Evolutionary conservation across 2,888 invertebrate genomes (phyloP).

Genomic region (Eupithecia pulchellata): DNA sequence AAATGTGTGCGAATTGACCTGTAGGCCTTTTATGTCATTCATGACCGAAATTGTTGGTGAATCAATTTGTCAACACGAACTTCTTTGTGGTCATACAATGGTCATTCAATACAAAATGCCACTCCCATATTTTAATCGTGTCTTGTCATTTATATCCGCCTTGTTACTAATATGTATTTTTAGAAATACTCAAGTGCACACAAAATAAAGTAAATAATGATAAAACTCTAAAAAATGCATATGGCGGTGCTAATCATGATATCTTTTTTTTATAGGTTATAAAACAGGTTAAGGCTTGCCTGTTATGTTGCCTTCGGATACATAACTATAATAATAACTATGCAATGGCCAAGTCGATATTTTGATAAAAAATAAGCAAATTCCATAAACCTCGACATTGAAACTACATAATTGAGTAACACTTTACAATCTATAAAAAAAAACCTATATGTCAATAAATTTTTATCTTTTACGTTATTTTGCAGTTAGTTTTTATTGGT

Average conservation of each 20-base stretch:
- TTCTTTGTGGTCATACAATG: slow-evolving; percentile 10
- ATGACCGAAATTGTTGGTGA: slow-evolving; percentile 14
- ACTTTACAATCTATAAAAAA: slow-evolving; percentile 18
- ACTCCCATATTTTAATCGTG: not conserved
- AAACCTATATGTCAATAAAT: slow-evolving; percentile 7
- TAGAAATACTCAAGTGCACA: not conserved
- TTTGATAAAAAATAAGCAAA: slow-evolving; percentile 9
- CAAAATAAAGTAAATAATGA: not conserved
- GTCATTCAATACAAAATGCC: not conserved
- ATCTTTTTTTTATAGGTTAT: not conserved
- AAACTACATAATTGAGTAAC: slow-evolving; percentile 22
- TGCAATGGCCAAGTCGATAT: not conserved
- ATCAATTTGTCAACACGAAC: slow-evolving; percentile 18
- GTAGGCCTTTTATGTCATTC: slow-evolving; percentile 30
- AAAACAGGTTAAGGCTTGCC: not conserved
- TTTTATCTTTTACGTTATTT: slow-evolving; percentile 9
- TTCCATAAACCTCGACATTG: slow-evolving; percentile 19
- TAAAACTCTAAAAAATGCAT: slow-evolving; percentile 4
- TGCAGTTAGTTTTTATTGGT: slow-evolving; percentile 9
- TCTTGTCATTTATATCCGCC: slow-evolving; percentile 1
- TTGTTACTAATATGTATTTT: not conserved
- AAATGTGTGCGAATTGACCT: slow-evolving; percentile 34
- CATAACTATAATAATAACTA: not conserved
- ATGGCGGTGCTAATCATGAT: not conserved
- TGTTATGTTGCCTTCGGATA: not conserved